A percentile compares a stretch with the other conserved stretches of the same genome.
Evolutionary conservation across 2,113 vertebrate genomes (phyloP).

Genomic region (Catharus minimus): DNA sequence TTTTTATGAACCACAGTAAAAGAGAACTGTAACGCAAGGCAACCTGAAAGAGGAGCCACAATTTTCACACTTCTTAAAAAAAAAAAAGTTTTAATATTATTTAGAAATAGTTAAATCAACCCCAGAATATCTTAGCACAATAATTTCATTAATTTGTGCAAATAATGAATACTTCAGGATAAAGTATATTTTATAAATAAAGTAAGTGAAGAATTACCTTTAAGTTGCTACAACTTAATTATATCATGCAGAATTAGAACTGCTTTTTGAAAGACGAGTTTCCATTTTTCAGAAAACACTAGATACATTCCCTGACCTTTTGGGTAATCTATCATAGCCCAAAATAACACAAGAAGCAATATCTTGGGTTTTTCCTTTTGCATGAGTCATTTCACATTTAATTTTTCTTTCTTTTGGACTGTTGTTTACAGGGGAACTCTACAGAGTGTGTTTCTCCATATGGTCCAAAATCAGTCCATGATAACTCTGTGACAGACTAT

Average conservation of each 20-base stretch:
- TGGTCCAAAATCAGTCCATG: not conserved
- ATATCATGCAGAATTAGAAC: slow-evolving; percentile 13
- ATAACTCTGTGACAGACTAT: not conserved
- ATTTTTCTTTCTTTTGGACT: slow-evolving; percentile 30
- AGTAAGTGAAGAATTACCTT: slow-evolving; percentile 40
- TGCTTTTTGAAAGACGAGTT: slow-evolving; percentile 49
- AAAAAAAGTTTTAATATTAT: not conserved
- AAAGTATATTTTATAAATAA: slow-evolving; percentile 45
- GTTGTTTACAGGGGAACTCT: not conserved
- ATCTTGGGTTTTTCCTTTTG: slow-evolving; percentile 44
- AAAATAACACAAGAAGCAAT: slow-evolving; percentile 37
- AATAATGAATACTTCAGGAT: slow-evolving; percentile 51
- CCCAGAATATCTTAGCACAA: slow-evolving; percentile 34
- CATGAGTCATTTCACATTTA: slow-evolving; percentile 38
- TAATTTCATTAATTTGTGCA: slow-evolving; percentile 53
- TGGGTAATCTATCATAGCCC: slow-evolving; percentile 21
- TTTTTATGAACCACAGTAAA: not conserved
- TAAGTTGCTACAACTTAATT: slow-evolving; percentile 55
- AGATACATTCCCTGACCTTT: slow-evolving; percentile 60
- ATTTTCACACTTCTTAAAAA: slow-evolving; percentile 6
- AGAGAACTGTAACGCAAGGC: not conserved
- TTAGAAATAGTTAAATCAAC: slow-evolving; percentile 17
- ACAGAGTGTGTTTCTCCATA: not conserved
- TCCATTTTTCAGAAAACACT: slow-evolving; percentile 58
- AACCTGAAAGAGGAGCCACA: not conserved